phyloP scores from a whole-genome alignment of 2,797 vertebrate species.

The Sebastes umbrosus region DNA sequence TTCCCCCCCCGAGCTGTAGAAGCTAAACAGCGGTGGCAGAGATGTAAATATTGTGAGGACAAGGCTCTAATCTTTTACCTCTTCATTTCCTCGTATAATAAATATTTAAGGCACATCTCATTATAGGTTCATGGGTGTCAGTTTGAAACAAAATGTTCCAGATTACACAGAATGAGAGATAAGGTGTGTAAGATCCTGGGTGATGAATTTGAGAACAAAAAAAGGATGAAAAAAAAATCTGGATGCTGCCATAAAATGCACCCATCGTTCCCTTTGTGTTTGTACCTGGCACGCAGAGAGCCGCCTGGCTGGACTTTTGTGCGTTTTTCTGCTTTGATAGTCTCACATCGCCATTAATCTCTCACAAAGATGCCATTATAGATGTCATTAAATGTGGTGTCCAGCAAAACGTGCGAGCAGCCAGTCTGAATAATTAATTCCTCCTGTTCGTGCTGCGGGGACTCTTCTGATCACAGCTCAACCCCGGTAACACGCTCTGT shows the following conservation, averaged over 20 bases:
- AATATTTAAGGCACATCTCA: constrained; percentile 57
- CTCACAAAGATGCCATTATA: constrained; percentile 66
- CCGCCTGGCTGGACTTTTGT: constrained; percentile 48
- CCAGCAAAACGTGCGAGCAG: constrained; percentile 55
- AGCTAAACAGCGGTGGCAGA: constrained; percentile 44
- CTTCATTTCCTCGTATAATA: constrained; percentile 51
- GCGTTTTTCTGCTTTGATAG: constrained; percentile 59
- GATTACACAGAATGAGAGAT: not conserved
- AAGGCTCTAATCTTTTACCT: constrained; percentile 47
- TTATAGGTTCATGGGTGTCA: constrained; percentile 19
- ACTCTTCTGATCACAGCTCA: constrained; percentile 58
- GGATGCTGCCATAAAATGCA: not conserved
- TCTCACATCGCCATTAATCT: constrained; percentile 64
- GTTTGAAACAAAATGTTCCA: constrained; percentile 12
- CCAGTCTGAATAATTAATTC: constrained; percentile 74
- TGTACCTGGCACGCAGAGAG: constrained; percentile 34
- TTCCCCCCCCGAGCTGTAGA: constrained; percentile 11
- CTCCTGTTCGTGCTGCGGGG: constrained; percentile 48
- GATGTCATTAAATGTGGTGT: constrained; percentile 65
- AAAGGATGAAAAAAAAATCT: not conserved
- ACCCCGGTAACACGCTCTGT: constrained; percentile 53
- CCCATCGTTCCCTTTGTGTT: constrained; percentile 27
- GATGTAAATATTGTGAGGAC: constrained; percentile 60
- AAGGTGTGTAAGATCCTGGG: not conserved
- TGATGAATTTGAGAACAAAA: not conserved